Percentiles rank a stretch among this genome's conserved stretches.
phyloP scores from a whole-genome alignment of 2,888 invertebrate species.

The Metopia argyrocephala region DNA sequence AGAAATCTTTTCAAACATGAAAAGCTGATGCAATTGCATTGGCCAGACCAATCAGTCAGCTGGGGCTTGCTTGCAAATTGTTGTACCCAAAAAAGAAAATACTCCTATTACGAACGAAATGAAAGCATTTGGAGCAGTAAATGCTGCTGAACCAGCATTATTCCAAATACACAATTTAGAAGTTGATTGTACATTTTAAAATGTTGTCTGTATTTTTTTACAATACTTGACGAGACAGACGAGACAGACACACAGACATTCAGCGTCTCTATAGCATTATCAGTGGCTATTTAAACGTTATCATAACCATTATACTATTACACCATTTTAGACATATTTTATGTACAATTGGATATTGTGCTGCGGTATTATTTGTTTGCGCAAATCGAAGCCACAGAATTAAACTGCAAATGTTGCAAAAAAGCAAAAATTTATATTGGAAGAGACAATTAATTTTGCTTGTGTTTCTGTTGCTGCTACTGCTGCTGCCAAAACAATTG shows the following conservation, averaged over 20 bases:
- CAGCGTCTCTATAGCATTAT: background rate
- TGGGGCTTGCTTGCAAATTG: too few species aligned
- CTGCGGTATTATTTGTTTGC: constrained; percentile 1
- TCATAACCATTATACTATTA: constrained; percentile 5
- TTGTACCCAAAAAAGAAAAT: constrained; percentile 13
- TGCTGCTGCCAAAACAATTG: constrained; percentile 2
- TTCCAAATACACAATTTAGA: constrained; percentile 16
- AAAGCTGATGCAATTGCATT: constrained; percentile 72
- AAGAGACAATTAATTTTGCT: constrained; percentile 43
- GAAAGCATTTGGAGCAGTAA: constrained; percentile 27
- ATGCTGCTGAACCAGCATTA: constrained; percentile 26
- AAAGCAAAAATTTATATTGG: too few species aligned
- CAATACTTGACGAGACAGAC: background rate
- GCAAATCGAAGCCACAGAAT: constrained; percentile 51
- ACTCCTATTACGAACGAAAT: background rate
- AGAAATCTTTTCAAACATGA: constrained; percentile 25
- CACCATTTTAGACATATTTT: constrained; percentile 26
- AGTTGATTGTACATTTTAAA: constrained; percentile 52
- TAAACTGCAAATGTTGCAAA: constrained; percentile 57
- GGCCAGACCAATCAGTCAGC: constrained; percentile 68
- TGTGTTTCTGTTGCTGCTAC: background rate
- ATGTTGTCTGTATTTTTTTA: constrained; percentile 22
- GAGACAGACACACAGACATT: too few species aligned
- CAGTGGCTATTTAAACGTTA: constrained; percentile 11
- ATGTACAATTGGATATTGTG: constrained; percentile 24